Evolutionary conservation across 1,140 invertebrate species (phyloP), one percentile per base, ranked within the genome.

Genomic region (Heliconius himera): DNA sequence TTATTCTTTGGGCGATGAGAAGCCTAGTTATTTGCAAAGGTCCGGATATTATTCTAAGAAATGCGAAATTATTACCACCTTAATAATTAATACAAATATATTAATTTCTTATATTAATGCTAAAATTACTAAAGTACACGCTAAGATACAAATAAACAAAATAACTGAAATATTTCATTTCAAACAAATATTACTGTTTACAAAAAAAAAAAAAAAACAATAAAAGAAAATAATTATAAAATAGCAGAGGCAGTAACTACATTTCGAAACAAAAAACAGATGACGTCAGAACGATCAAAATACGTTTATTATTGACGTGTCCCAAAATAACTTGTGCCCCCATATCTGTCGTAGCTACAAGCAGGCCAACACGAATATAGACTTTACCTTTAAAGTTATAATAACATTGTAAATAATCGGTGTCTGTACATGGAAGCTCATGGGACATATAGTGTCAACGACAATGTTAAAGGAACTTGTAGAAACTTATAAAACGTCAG

Each of bases 301-400:
- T 33, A 78, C 54, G 66, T 38, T 66, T 41, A 36, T 29, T 22
- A 66, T 66, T 66, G 60, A 56, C 75, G 56, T 76, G 54, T 79
- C 78, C 77, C 26, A 70, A 71, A 76, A 81, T 60, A 8, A 18
- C 11, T 78, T 78, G 75, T 77, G 73, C 79, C 85, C 89, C 90
- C 90, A 90, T 87, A 90, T 91, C 90, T 90, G 91, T 88, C 89
- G 85, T 78, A 87, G 86, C 87, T 83, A 84, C 80, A 87, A 90
- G 88, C 89, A 90, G 90, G 90, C 90, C 89, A 89, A 90, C 88
- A 91, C 88, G 85, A 81, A 88, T 88, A 83, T 81, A 88, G 86
- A 88, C 87, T 86, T 87, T 88, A 66, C 26, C 88, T 86, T 80
- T 85, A 83, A 73, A 86, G 79, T 84, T 81, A 85, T 80, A 84